Evolutionary conservation across 1,140 invertebrate genomes (phyloP).

Genomic region (Pygmarrhopalites habei): DNA sequence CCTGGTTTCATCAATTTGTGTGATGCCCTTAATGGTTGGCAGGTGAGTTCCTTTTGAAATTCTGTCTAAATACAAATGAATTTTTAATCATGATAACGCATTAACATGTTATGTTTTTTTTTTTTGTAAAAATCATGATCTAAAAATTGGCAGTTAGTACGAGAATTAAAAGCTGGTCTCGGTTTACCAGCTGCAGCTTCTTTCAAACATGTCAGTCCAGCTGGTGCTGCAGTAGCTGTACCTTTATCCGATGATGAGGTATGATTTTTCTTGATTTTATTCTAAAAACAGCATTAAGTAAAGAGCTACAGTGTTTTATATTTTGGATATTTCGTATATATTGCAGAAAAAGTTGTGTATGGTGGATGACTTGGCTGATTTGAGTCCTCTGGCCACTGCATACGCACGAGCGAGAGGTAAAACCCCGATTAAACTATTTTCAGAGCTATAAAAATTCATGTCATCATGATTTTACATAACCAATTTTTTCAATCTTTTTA

Average conservation of each 20-base stretch:
- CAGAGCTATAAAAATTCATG: too few relatives aligned
- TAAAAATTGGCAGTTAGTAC: conserved; percentile 92
- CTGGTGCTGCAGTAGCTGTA: conserved; percentile 83
- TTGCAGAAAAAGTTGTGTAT: conserved; percentile 79
- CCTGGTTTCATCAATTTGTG: conserved; percentile 97
- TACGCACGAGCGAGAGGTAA: conserved; percentile 91
- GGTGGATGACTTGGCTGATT: conserved; percentile 73
- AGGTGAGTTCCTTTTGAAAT: too few relatives aligned
- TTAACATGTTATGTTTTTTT: too few relatives aligned
- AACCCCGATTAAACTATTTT: too few relatives aligned
- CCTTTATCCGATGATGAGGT: conserved; percentile 62
- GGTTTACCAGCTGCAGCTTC: conserved; percentile 86
- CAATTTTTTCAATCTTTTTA: too few relatives aligned
- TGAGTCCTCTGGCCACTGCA: conserved; percentile 84
- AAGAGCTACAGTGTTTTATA: background rate
- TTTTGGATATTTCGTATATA: conserved; percentile 13
- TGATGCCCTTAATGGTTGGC: conserved; percentile 94
- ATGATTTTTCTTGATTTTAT: conserved; percentile 17
- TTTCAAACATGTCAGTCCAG: conserved; percentile 96
- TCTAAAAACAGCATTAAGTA: background rate
- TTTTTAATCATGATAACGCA: too few relatives aligned
- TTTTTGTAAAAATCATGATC: too few relatives aligned
- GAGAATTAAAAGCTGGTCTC: conserved; percentile 72
- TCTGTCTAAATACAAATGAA: too few relatives aligned
- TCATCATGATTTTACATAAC: too few relatives aligned